Base-by-base conservation (phyloP, 2,888 invertebrate species). In the Branchellion lobata region DNA sequence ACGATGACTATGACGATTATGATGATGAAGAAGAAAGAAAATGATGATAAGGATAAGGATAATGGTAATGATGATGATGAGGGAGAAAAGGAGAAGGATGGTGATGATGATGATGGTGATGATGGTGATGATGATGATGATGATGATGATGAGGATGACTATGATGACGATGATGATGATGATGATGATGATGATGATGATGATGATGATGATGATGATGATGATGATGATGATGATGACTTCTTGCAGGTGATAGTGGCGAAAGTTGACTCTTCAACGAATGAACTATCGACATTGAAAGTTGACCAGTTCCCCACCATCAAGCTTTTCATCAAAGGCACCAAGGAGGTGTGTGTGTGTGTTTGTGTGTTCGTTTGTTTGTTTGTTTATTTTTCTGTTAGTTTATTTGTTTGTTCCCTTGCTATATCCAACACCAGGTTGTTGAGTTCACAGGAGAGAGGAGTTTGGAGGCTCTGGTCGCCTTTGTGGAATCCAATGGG, bases 241-340 rank as follows among this genome's bases (percentile, higher is more conserved):
- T 31, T 33, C n/a, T 27, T 40, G 53, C 61, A 57, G 61, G n/a
- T 98, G 82, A 91, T 98, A 75, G 93, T 99, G 87, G 96, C 98
- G 85, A 99, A 99, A 90, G 96, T 99, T 91, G 99, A 99, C 89
- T 93, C 98, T 82, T 98, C 99, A 80, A 93, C 92, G 86, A 99
- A 99, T 89, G 99, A 99, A 90, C 89, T 98, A 84, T 96, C 95
- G 86, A 94, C 95, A 89, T 93, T 96, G 80, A 96, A 95, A 90
- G 92, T 98, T 86, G 91, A 92, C 83, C 94, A 93, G 84, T 88
- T 97, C 94, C 88, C 88, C 68, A 87, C 87, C 33, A 84, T 88
- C 33, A 87, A 87, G 83, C 86, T 95, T 85, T 99, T 95, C 91
- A 92, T 93, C 84, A 96, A 96, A 90, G 93, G 91, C 76, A 93